phyloP scores from a whole-genome alignment of 2,113 vertebrate species.

The Vanacampus margaritifer region DNA sequence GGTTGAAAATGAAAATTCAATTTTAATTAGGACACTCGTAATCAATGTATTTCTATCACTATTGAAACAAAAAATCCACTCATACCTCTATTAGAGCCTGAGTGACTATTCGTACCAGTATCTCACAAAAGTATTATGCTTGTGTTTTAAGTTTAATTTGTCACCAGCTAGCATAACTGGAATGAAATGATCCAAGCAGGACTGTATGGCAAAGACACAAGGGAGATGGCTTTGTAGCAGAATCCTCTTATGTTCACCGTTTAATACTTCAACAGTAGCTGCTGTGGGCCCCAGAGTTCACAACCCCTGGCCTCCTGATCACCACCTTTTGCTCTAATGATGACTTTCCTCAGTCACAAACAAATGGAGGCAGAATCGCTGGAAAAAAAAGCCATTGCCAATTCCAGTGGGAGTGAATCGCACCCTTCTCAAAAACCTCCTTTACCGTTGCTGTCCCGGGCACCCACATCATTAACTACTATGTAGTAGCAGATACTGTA shows the following conservation, averaged over 20 bases:
- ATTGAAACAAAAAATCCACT: too few relatives aligned
- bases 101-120: too few relatives aligned
- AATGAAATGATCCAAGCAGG: background rate
- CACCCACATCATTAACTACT: background rate
- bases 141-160: background rate
- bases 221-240: conserved; percentile 16
- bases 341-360: conserved; percentile 47
- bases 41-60: too few relatives aligned
- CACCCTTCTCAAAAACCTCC: conserved; percentile 14
- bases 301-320: conserved; percentile 36
- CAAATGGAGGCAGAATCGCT: conserved; percentile 30
- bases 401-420: conserved; percentile 15
- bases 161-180: background rate
- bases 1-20: too few relatives aligned
- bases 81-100: too few relatives aligned
- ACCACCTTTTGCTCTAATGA: conserved; percentile 54
- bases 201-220: background rate
- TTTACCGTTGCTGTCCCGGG: background rate
- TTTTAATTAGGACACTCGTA: too few relatives aligned
- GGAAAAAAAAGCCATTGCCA: conserved; percentile 51
- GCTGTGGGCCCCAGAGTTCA: conserved; percentile 42
- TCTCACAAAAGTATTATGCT: too few relatives aligned
- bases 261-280: conserved; percentile 27
- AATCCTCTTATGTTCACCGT: conserved; percentile 33
- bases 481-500: background rate